A percentile compares a stretch with the other conserved stretches of the same genome.
These are phyloP conservation scores for Drosophila suzukii DNA, from an alignment of 1,140 invertebrate species.

Conservation along the genomic window DNA sequence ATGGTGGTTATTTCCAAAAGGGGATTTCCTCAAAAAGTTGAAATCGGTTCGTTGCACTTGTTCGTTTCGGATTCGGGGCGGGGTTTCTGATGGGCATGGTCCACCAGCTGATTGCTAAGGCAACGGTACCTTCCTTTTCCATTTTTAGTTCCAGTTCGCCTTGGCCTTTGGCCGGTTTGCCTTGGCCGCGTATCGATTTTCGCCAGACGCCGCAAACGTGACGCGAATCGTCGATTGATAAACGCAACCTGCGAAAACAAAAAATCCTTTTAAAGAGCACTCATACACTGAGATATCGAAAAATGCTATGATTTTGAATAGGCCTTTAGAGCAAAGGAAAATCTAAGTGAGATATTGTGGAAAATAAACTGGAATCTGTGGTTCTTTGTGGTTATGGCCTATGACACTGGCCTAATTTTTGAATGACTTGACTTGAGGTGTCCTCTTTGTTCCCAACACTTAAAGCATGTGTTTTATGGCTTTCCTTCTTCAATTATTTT, in stretches of 20 bases:
- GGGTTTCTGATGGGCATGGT: background rate
- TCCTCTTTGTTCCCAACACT: too few species aligned
- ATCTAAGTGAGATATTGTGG: background rate
- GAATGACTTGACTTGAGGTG: too few species aligned
- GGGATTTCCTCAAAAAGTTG: conserved; percentile 2
- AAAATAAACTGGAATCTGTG: too few species aligned
- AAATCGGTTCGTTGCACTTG: conserved; percentile 59
- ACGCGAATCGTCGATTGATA: conserved; percentile 63
- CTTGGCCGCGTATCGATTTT: conserved; percentile 65
- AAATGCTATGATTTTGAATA: background rate
- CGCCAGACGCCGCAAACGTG: conserved; percentile 73
- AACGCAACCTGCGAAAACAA: conserved; percentile 29
- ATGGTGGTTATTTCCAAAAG: conserved; percentile 37
- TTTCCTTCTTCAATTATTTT: too few species aligned
- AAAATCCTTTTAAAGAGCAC: conserved; percentile 26
- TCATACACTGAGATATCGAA: conserved; percentile 2
- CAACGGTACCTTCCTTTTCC: conserved; percentile 4
- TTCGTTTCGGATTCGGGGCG: background rate
- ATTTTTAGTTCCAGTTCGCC: conserved; percentile 34
- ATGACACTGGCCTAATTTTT: too few species aligned
- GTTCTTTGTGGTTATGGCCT: too few species aligned
- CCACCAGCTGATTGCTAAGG: conserved; percentile 23
- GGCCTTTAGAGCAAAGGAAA: background rate
- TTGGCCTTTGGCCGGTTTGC: conserved; percentile 58
- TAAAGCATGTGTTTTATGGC: too few species aligned